phyloP scores from a whole-genome alignment of 23 tunicate genomes.

The Phallusia fumigata region DNA sequence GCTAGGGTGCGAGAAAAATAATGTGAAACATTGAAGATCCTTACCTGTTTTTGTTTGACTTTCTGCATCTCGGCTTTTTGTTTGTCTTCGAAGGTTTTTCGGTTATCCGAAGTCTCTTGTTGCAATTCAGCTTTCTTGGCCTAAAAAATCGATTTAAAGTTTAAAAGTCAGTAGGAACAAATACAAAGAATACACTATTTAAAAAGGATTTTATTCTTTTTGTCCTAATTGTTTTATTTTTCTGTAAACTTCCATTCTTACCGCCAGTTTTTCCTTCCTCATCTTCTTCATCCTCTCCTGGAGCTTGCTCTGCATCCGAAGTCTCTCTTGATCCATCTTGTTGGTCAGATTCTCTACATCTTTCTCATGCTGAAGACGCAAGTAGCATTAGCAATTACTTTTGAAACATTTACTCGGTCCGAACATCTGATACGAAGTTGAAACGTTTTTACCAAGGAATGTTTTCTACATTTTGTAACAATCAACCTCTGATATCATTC shows the following conservation, averaged over 20 bases:
- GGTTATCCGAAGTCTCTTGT: slow-evolving; percentile 27
- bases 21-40: not conserved
- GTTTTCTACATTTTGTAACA: too few species aligned
- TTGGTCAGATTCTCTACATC: slow-evolving; percentile 81
- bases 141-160: slow-evolving; percentile 19
- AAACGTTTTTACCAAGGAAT: too few species aligned
- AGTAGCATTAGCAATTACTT: too few species aligned
- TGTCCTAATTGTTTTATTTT: too few species aligned
- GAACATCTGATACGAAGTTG: too few species aligned
- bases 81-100: slow-evolving; percentile 59
- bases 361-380: slow-evolving; percentile 61
- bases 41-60: slow-evolving; percentile 83
- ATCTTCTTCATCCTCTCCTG: slow-evolving; percentile 85
- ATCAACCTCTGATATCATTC: too few species aligned
- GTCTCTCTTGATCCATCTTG: slow-evolving; percentile 78
- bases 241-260: slow-evolving; percentile 10
- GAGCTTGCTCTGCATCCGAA: slow-evolving; percentile 77
- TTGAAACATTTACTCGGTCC: too few species aligned
- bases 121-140: slow-evolving; percentile 59
- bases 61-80: slow-evolving; percentile 71
- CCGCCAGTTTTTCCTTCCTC: slow-evolving; percentile 82
- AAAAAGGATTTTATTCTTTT: too few species aligned
- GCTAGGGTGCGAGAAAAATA: not conserved
- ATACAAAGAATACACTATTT: too few species aligned
- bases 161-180: too few species aligned